Conservation (phyloP, 2,888 invertebrate species). For the Dascillus cervinus region DNA sequence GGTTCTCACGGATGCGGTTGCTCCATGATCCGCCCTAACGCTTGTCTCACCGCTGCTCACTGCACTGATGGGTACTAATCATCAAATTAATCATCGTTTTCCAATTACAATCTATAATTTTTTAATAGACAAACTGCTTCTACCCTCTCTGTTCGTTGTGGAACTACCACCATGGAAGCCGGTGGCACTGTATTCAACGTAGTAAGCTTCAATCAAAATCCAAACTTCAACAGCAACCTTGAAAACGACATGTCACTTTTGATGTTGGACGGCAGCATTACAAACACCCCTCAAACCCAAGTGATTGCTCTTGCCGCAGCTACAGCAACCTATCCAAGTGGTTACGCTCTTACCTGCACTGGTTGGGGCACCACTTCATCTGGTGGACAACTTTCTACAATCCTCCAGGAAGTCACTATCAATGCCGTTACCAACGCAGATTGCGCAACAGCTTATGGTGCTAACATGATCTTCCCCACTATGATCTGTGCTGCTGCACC, state of each 20-base stretch:
- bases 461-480: not conserved
- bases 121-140: not conserved
- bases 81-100: not conserved
- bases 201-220: not conserved
- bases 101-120: not conserved
- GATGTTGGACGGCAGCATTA: not conserved
- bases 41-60: slow-evolving; percentile 4
- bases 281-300: not conserved
- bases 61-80: slow-evolving; percentile 1
- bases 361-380: slow-evolving; percentile 3
- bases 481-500: slow-evolving; percentile 5
- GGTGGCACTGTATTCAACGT: slow-evolving; percentile 2
- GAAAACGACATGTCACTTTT: slow-evolving; percentile 7
- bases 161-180: not conserved
- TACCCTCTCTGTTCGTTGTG: slow-evolving; percentile 1
- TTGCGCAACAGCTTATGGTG: not conserved
- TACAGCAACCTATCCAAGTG: not conserved
- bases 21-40: not conserved
- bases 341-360: not conserved
- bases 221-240: not conserved
- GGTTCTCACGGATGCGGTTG: slow-evolving; percentile 5
- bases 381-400: not conserved
- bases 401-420: slow-evolving; percentile 3
- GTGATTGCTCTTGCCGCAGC: not conserved
- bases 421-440: not conserved